phyloP scores from a whole-genome alignment of 2,797 vertebrate genomes.

The Gila robusta region DNA sequence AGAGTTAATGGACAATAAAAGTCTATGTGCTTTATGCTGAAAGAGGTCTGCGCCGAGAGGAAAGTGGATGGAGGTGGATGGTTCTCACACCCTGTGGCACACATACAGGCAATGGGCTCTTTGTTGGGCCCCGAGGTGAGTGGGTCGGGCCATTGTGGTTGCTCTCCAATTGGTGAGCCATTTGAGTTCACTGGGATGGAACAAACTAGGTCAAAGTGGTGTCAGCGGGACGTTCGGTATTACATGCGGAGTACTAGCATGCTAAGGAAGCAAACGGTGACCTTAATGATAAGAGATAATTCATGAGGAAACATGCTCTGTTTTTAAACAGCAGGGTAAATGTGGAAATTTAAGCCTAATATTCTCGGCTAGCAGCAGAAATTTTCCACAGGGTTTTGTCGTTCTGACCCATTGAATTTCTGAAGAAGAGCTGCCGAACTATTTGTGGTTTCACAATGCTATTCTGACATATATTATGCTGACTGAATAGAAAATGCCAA shows the following conservation, averaged over 20 bases:
- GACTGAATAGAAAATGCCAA: slow-evolving; percentile 29
- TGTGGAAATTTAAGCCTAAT: slow-evolving; percentile 11
- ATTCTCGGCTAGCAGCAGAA: neutral
- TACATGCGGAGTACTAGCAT: neutral
- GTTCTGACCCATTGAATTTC: slow-evolving; percentile 20
- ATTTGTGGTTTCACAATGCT: slow-evolving; percentile 25
- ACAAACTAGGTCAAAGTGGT: slow-evolving; percentile 48
- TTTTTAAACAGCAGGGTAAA: slow-evolving; percentile 9
- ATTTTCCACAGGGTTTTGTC: slow-evolving; percentile 18
- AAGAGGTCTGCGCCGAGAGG: slow-evolving; percentile 29
- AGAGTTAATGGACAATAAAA: slow-evolving; percentile 66
- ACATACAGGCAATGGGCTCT: slow-evolving; percentile 39
- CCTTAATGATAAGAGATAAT: slow-evolving; percentile 8
- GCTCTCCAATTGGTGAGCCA: slow-evolving; percentile 38
- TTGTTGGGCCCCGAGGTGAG: slow-evolving; percentile 46
- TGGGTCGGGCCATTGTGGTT: slow-evolving; percentile 41
- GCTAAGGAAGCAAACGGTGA: slow-evolving; percentile 5
- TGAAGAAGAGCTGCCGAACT: neutral
- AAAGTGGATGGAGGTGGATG: slow-evolving; percentile 20
- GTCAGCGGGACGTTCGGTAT: neutral
- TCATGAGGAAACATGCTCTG: slow-evolving; percentile 20
- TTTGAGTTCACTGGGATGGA: slow-evolving; percentile 48
- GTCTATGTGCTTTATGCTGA: slow-evolving; percentile 45
- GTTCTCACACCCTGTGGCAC: slow-evolving; percentile 48
- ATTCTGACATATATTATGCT: slow-evolving; percentile 22